Evolutionary conservation across 2,888 invertebrate species (phyloP).

Genomic region (Mylabris sibirica): DNA sequence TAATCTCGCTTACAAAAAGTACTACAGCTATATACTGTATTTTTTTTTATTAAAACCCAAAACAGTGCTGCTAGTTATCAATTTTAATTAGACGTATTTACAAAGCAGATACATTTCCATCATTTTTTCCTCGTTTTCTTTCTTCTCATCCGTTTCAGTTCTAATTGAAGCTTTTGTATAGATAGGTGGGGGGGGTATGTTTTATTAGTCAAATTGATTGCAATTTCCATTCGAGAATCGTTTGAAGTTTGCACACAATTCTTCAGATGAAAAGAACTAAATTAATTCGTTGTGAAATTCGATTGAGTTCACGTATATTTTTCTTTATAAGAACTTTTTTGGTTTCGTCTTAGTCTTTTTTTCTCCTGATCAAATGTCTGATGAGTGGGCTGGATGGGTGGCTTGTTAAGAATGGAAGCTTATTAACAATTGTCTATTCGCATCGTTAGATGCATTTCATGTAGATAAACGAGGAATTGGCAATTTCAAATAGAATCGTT

Average conservation of each 20-base stretch:
- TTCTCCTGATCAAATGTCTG: neutral
- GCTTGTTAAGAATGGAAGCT: neutral
- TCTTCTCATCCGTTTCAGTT: neutral
- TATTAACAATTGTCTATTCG: neutral
- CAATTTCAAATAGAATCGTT: neutral
- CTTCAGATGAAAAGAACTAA: slow-evolving; percentile 11
- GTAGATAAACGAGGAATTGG: neutral
- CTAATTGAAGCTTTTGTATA: slow-evolving; percentile 10
- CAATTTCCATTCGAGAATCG: slow-evolving; percentile 8
- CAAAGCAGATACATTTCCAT: neutral
- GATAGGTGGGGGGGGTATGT: neutral
- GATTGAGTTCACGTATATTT: neutral
- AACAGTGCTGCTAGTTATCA: neutral
- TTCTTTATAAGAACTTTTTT: neutral
- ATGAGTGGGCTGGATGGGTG: neutral
- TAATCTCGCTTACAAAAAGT: neutral
- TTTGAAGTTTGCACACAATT: slow-evolving; percentile 14
- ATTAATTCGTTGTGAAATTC: slow-evolving; percentile 18
- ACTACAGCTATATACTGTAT: neutral
- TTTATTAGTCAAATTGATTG: slow-evolving; percentile 12
- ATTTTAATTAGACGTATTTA: slow-evolving; percentile 9
- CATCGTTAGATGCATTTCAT: neutral
- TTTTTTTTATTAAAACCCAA: neutral
- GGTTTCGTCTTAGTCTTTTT: neutral
- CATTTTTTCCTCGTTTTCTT: neutral